Percentiles rank a stretch among this genome's conserved stretches.
phyloP scores from a whole-genome alignment of 2,113 vertebrate genomes.

The Gorsachius goisagi region DNA sequence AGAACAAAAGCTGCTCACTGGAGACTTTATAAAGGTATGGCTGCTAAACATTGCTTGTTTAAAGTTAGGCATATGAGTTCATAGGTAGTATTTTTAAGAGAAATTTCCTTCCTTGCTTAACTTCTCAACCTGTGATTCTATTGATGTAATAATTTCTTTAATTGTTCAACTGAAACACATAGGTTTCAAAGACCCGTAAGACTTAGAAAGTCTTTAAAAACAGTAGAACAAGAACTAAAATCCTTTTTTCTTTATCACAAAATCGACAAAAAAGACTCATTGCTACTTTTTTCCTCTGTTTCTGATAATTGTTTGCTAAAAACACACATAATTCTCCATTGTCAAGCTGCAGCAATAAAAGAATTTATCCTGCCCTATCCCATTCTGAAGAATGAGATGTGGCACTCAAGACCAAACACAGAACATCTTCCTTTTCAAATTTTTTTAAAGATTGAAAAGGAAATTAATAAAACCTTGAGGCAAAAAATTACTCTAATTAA shows the following conservation, averaged over 20 bases:
- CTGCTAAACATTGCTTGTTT: not conserved
- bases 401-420: not conserved
- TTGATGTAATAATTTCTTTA: not conserved
- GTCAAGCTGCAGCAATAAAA: not conserved
- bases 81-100: not conserved
- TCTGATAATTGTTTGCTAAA: not conserved
- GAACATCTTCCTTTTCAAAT: not conserved
- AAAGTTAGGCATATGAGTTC: not conserved
- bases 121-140: not conserved
- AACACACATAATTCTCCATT: not conserved
- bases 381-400: not conserved
- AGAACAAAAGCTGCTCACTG: not conserved
- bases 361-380: not conserved
- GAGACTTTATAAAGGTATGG: not conserved
- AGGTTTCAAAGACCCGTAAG: not conserved
- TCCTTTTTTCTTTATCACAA: not conserved
- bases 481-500: not conserved
- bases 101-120: not conserved
- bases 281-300: not conserved
- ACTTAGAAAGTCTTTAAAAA: not conserved
- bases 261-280: not conserved
- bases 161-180: not conserved
- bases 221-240: not conserved
- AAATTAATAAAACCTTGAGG: not conserved
- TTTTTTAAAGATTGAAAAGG: not conserved